Evolutionary conservation across 2,113 vertebrate species (phyloP).

Genomic region (Dromiciops gliroides): DNA sequence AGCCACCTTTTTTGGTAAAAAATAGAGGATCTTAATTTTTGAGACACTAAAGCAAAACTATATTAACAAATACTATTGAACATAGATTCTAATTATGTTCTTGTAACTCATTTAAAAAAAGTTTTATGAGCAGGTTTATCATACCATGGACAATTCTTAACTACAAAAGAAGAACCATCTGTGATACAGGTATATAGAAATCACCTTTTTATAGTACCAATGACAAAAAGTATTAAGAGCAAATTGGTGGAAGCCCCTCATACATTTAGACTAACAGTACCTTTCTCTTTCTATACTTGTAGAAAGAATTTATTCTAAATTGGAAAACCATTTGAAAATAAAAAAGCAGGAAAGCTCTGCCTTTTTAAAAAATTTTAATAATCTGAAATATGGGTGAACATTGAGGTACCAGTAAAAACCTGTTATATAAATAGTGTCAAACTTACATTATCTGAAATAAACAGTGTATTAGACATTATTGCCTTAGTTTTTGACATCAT

Average conservation of each 20-base stretch:
- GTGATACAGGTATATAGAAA: not conserved
- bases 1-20: not conserved
- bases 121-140: not conserved
- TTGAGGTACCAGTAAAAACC: not conserved
- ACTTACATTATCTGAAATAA: not conserved
- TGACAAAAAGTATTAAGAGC: not conserved
- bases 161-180: not conserved
- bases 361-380: constrained; percentile 5
- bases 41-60: not conserved
- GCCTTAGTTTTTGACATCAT: no score
- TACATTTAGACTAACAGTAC: not conserved
- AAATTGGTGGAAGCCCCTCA: not conserved
- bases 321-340: constrained; percentile 11
- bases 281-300: not conserved
- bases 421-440: not conserved
- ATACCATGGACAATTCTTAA: not conserved
- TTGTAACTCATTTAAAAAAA: not conserved
- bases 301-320: not conserved
- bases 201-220: rapidly evolving
- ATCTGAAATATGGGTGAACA: not conserved
- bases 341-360: not conserved
- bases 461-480: no score
- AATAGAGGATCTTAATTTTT: not conserved
- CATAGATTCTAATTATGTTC: not conserved
- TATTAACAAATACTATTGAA: not conserved